These are phyloP conservation scores for Metopolophium dirhodum DNA, from an alignment of 1,140 invertebrate species.

Conservation along the genomic window DNA sequence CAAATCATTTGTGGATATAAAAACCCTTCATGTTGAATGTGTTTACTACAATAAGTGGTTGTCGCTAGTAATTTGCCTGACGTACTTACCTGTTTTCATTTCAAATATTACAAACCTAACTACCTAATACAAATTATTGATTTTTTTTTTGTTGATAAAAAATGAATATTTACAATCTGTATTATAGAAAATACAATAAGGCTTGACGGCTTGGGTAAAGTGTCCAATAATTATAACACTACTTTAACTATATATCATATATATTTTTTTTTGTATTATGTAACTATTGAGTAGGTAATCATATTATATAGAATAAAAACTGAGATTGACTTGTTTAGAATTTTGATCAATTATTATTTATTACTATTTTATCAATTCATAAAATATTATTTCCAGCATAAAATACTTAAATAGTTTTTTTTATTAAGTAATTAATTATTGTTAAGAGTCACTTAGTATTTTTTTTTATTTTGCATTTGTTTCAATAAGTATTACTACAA, in stretches of 20 bases:
- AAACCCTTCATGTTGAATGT: neutral
- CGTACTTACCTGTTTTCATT: neutral
- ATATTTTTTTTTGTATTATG: neutral
- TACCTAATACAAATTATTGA: neutral
- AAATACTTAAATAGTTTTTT: neutral
- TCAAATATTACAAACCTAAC: neutral
- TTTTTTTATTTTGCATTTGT: neutral
- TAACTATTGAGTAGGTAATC: neutral
- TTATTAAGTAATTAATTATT: neutral
- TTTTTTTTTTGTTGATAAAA: no score
- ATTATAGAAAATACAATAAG: no score
- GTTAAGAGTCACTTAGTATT: neutral
- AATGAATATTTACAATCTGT: no score
- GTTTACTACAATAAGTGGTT: neutral
- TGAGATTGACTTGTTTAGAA: neutral
- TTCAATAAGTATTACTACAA: neutral
- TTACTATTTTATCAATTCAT: neutral
- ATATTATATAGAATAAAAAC: neutral
- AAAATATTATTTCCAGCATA: neutral
- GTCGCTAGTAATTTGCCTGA: neutral
- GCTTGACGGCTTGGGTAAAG: no score
- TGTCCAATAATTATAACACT: no score
- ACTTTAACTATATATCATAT: no score
- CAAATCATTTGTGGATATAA: neutral
- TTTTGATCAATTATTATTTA: neutral